Percentiles rank a stretch among this genome's conserved stretches.
Evolutionary conservation across 1,140 invertebrate genomes (phyloP).

Genomic region (Macrostomum lignano): DNA sequence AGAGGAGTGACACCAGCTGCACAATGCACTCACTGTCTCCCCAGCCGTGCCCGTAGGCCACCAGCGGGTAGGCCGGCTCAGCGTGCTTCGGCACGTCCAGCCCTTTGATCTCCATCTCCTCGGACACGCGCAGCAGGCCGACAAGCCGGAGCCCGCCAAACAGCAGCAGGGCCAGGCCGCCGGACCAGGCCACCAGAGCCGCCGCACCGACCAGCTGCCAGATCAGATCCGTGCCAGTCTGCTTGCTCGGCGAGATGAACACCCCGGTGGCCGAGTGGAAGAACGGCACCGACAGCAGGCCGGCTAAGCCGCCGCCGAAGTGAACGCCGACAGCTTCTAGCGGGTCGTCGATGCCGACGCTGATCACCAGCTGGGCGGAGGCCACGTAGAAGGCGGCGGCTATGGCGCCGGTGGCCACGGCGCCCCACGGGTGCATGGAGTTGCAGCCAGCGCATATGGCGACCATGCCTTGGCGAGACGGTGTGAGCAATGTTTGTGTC

Average conservation of each 20-base stretch:
- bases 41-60: too few relatives aligned
- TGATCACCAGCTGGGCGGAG: slow-evolving; percentile 13
- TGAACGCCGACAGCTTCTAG: slow-evolving; percentile 30
- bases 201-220: slow-evolving; percentile 29
- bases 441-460: slow-evolving; percentile 28
- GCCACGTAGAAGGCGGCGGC: slow-evolving; percentile 22
- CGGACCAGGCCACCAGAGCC: slow-evolving; percentile 29
- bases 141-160: slow-evolving; percentile 27
- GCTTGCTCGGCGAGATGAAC: slow-evolving; percentile 11
- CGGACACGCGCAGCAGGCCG: slow-evolving; percentile 23
- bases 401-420: slow-evolving; percentile 16
- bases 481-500: too few relatives aligned
- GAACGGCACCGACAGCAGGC: slow-evolving; percentile 27
- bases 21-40: too few relatives aligned
- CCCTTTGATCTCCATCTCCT: slow-evolving; percentile 31
- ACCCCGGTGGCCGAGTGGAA: slow-evolving; percentile 18
- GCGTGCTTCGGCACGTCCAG: slow-evolving; percentile 26
- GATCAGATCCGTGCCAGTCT: slow-evolving; percentile 19
- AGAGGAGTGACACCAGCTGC: too few relatives aligned
- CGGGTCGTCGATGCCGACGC: slow-evolving; percentile 30
- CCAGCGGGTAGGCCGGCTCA: slow-evolving; percentile 24
- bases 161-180: slow-evolving; percentile 18
- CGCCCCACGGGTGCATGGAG: slow-evolving; percentile 17
- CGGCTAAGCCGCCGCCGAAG: slow-evolving; percentile 33
- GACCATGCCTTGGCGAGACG: slow-evolving; percentile 18